A percentile compares a stretch with the other conserved stretches of the same genome.
Conservation (phyloP, 2,888 invertebrate species). For the Cyrtodaria siliqua region DNA sequence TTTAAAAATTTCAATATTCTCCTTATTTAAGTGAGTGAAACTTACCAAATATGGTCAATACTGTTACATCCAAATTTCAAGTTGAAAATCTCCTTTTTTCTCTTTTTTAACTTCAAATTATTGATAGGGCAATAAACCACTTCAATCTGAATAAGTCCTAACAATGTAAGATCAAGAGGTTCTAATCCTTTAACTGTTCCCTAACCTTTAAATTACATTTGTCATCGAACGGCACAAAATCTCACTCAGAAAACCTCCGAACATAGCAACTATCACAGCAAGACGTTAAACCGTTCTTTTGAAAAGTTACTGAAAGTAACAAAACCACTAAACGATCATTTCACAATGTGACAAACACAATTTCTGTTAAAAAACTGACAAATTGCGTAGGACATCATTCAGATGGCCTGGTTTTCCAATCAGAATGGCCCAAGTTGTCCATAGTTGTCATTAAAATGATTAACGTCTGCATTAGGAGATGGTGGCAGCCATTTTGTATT, state of each 20-base stretch:
- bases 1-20: no score
- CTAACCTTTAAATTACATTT: slow-evolving; percentile 10
- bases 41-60: no score
- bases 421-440: slow-evolving; percentile 5
- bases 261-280: slow-evolving; percentile 32
- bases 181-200: not conserved
- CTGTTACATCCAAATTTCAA: no score
- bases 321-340: slow-evolving; percentile 1
- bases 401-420: slow-evolving; percentile 11
- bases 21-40: no score
- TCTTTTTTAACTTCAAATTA: no score
- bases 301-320: slow-evolving; percentile 1
- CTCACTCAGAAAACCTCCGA: not conserved
- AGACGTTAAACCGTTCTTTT: not conserved
- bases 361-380: slow-evolving; percentile 6
- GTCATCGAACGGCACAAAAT: not conserved
- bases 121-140: no score
- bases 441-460: slow-evolving; percentile 47
- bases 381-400: slow-evolving; percentile 26
- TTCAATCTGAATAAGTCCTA: not conserved
- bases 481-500: slow-evolving; percentile 54
- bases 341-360: slow-evolving; percentile 23
- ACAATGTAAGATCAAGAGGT: no score
- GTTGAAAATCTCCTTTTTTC: no score
- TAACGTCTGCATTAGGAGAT: slow-evolving; percentile 48